Evolutionary conservation across 1,140 invertebrate genomes (phyloP).

Genomic region (Elymnias hypermnestra): DNA sequence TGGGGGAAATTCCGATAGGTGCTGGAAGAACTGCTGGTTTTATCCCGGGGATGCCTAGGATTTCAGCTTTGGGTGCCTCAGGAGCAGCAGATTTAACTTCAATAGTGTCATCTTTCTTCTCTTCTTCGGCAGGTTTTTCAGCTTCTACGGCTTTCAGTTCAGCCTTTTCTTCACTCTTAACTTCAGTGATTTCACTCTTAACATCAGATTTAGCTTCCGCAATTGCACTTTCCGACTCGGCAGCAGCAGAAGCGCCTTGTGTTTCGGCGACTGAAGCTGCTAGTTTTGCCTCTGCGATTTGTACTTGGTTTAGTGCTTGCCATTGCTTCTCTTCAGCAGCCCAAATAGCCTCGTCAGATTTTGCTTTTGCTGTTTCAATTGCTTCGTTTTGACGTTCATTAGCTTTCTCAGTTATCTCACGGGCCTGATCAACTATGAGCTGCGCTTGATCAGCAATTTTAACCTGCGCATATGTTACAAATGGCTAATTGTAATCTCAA

Average conservation of each 20-base stretch:
- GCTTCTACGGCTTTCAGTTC: slow-evolving; percentile 22
- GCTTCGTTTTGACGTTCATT: slow-evolving; percentile 39
- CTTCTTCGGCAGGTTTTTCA: slow-evolving; percentile 16
- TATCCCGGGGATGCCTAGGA: not conserved
- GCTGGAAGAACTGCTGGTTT: slow-evolving; percentile 9
- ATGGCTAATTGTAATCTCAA: no score
- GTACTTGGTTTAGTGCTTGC: slow-evolving; percentile 38
- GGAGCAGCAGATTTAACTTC: slow-evolving; percentile 15
- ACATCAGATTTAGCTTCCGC: not conserved
- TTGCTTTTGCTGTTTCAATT: slow-evolving; percentile 36
- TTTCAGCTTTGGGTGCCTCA: slow-evolving; percentile 10
- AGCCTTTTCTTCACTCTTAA: slow-evolving; percentile 13
- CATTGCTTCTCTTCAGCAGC: slow-evolving; percentile 47
- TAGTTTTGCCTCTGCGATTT: slow-evolving; percentile 37
- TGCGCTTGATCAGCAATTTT: slow-evolving; percentile 34
- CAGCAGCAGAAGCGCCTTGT: slow-evolving; percentile 6
- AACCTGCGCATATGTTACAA: slow-evolving; percentile 21
- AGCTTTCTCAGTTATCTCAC: slow-evolving; percentile 35
- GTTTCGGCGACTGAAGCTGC: slow-evolving; percentile 24
- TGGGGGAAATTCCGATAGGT: slow-evolving; percentile 7
- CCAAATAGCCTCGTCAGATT: slow-evolving; percentile 26
- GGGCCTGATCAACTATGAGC: slow-evolving; percentile 35
- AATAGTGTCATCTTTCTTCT: slow-evolving; percentile 15
- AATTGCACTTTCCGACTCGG: slow-evolving; percentile 5
- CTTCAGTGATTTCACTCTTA: slow-evolving; percentile 11